Conservation (phyloP, 2,113 vertebrate genomes). For the rat (Rattus norvegicus) region DNA sequence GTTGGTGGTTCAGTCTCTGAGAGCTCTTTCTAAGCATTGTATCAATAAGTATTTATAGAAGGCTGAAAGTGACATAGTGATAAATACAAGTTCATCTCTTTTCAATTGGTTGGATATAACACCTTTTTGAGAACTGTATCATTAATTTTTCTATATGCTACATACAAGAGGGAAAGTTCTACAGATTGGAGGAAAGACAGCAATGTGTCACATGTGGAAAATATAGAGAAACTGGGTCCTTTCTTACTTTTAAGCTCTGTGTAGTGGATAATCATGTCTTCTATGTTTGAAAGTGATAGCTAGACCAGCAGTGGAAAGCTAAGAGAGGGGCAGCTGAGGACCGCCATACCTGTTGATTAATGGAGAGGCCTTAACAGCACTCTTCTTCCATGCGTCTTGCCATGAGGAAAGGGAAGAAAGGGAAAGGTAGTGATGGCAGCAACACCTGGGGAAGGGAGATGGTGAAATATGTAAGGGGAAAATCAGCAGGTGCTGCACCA, state of each 20-base stretch:
- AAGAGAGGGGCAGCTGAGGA: slow-evolving; percentile 54
- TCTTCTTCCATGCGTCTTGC: slow-evolving; percentile 83
- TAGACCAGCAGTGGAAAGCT: not conserved
- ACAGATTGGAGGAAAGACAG: not conserved
- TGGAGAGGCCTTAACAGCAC: slow-evolving; percentile 83
- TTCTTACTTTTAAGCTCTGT: not conserved
- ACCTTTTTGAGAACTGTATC: not conserved
- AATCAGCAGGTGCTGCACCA: slow-evolving; percentile 73
- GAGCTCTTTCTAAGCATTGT: not conserved
- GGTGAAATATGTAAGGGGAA: slow-evolving; percentile 80
- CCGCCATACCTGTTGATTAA: slow-evolving; percentile 81
- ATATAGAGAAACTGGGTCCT: not conserved
- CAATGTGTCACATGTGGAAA: not conserved
- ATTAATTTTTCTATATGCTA: not conserved
- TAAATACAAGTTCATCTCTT: not conserved
- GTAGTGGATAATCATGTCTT: not conserved
- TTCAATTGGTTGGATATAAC: not conserved
- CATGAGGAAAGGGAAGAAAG: slow-evolving; percentile 83
- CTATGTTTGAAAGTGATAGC: not conserved
- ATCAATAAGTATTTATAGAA: not conserved
- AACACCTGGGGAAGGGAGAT: slow-evolving; percentile 84
- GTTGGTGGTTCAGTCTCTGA: too few species aligned
- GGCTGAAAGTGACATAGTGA: not conserved
- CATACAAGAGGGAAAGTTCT: not conserved
- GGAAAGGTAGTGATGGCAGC: slow-evolving; percentile 82